A percentile compares a stretch with the other conserved stretches of the same genome.
These are phyloP conservation scores for Coenonympha arcania DNA, from an alignment of 2,888 invertebrate genomes.

Conservation along the genomic window DNA sequence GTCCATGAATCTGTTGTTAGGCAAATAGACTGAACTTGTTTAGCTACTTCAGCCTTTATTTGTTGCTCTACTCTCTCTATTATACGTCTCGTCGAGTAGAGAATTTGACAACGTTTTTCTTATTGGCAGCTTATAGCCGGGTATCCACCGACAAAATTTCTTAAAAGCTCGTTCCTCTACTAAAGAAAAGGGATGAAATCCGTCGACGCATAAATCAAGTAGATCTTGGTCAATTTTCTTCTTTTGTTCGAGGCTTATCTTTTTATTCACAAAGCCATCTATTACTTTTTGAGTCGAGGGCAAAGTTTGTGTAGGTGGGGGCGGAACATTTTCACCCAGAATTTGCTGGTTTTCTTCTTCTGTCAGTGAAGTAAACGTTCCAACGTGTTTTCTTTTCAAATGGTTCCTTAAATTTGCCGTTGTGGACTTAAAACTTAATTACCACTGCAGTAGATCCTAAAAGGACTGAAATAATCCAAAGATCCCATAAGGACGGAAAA, in stretches of 20 bases:
- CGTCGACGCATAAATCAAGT: background rate
- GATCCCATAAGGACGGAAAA: conserved; percentile 34
- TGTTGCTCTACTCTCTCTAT: background rate
- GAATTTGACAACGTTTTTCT: conserved; percentile 18
- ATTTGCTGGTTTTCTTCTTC: background rate
- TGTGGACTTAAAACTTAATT: conserved; percentile 5
- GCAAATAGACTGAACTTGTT: background rate
- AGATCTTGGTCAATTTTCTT: too few species aligned
- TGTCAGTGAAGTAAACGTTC: background rate
- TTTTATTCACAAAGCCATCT: too few species aligned
- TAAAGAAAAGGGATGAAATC: conserved; percentile 28
- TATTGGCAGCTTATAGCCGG: conserved; percentile 27
- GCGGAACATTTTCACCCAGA: background rate
- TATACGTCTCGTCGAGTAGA: background rate
- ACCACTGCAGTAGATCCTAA: conserved; percentile 32
- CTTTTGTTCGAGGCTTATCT: too few species aligned
- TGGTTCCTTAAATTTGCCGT: background rate
- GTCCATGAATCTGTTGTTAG: too few species aligned
- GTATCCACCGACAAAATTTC: conserved; percentile 28
- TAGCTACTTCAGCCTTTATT: background rate
- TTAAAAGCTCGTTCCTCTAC: conserved; percentile 29
- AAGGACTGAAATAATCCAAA: background rate
- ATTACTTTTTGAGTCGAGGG: too few species aligned
- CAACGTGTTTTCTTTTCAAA: background rate
- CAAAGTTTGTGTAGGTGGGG: background rate